Percentiles rank a stretch among this genome's conserved stretches.
Evolutionary conservation across 2,113 vertebrate species (phyloP).

Genomic region (Maccullochella peelii): DNA sequence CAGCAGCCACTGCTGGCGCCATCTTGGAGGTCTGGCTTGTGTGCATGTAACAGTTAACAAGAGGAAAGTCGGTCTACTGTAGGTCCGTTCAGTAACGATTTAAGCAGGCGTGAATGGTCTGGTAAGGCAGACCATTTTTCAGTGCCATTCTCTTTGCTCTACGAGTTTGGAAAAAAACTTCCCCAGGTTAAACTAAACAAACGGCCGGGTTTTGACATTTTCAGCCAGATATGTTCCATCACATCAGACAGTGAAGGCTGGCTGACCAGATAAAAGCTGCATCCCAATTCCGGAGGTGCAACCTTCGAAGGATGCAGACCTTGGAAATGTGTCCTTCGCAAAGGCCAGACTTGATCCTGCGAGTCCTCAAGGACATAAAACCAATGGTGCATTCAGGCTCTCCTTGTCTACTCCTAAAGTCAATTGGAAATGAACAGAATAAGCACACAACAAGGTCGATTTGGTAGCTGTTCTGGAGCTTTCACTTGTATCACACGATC

Average conservation of each 20-base stretch:
- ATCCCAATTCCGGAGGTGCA: slow-evolving; percentile 20
- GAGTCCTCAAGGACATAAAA: not conserved
- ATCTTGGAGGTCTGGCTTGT: slow-evolving; percentile 47
- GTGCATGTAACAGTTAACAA: not conserved
- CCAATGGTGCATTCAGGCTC: slow-evolving; percentile 15
- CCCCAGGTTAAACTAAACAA: not conserved
- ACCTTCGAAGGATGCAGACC: not conserved
- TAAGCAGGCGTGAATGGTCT: not conserved
- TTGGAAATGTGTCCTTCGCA: not conserved
- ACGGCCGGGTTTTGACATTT: not conserved
- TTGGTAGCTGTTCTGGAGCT: not conserved
- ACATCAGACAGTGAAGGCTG: not conserved
- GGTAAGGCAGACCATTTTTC: not conserved
- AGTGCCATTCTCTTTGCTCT: slow-evolving; percentile 1
- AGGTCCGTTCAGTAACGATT: not conserved
- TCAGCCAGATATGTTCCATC: not conserved
- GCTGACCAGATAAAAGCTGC: slow-evolving; percentile 15
- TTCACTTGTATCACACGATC: not conserved
- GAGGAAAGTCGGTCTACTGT: not conserved
- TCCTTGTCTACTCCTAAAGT: not conserved
- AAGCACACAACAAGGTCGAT: not conserved
- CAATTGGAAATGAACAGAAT: not conserved
- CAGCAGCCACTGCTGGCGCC: slow-evolving; percentile 27
- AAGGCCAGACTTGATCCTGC: not conserved
- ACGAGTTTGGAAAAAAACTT: slow-evolving; percentile 7